These are phyloP conservation scores for Pseudoatta argentina DNA, from an alignment of 1,140 invertebrate genomes.

Conservation along the genomic window DNA sequence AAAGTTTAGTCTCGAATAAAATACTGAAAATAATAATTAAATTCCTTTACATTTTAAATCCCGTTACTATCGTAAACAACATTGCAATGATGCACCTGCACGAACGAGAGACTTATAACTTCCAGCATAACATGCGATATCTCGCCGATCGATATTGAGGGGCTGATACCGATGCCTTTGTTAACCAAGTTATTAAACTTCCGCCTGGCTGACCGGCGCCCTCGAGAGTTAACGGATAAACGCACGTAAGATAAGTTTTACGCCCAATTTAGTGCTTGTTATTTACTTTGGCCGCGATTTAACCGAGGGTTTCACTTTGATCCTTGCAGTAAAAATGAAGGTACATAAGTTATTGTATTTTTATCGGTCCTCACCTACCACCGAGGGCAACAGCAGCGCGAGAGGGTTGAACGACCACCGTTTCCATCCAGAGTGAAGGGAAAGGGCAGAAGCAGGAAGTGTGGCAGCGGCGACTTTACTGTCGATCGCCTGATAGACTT, in stretches of 20 bases:
- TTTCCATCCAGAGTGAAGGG: slow-evolving; percentile 18
- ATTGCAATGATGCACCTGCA: slow-evolving; percentile 30
- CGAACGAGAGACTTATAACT: slow-evolving; percentile 41
- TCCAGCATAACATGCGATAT: slow-evolving; percentile 44
- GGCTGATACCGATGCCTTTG: slow-evolving; percentile 57
- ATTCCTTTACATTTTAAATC: background rate
- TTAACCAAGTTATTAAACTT: slow-evolving; percentile 66
- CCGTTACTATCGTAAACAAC: slow-evolving; percentile 16
- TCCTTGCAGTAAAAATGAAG: slow-evolving; percentile 63
- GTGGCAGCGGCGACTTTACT: slow-evolving; percentile 53
- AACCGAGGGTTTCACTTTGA: slow-evolving; percentile 61
- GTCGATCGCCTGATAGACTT: slow-evolving; percentile 56
- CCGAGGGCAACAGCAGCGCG: slow-evolving; percentile 13
- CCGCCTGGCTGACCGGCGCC: slow-evolving; percentile 53
- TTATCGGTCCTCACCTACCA: slow-evolving; percentile 56
- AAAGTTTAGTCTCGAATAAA: background rate
- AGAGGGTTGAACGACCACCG: slow-evolving; percentile 58
- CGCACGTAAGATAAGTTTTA: slow-evolving; percentile 64
- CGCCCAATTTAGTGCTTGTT: slow-evolving; percentile 62
- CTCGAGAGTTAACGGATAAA: slow-evolving; percentile 63
- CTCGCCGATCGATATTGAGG: slow-evolving; percentile 44
- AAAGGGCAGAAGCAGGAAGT: slow-evolving; percentile 50
- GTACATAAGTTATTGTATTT: slow-evolving; percentile 64
- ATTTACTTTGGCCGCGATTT: slow-evolving; percentile 63
- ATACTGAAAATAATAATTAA: background rate